Percentiles rank a stretch among this genome's conserved stretches.
phyloP scores from a whole-genome alignment of 1,140 invertebrate species.

The Tetragonula clypearis region DNA sequence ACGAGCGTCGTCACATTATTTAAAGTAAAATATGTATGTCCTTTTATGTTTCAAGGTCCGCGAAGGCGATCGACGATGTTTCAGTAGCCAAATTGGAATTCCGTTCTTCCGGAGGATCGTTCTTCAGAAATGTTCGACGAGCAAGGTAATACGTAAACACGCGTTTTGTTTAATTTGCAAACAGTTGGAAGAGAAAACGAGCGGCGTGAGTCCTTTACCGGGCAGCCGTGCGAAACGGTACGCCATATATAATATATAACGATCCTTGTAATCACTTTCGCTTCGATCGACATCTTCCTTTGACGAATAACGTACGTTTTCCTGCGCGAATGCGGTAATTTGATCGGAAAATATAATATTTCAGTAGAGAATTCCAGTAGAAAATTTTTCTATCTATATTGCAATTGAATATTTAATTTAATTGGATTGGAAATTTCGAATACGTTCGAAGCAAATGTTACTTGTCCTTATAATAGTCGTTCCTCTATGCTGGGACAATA shows the following conservation, averaged over 20 bases:
- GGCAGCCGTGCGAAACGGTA: conserved; percentile 51
- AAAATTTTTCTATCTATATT: too few species aligned
- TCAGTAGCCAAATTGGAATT: neutral
- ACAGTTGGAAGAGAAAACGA: conserved; percentile 45
- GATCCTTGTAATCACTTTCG: conserved; percentile 60
- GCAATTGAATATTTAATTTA: too few species aligned
- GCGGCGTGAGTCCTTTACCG: conserved; percentile 32
- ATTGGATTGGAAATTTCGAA: too few species aligned
- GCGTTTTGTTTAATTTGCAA: conserved; percentile 6
- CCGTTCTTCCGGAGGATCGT: conserved; percentile 9
- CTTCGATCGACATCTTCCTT: conserved; percentile 30
- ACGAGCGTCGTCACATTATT: too few species aligned
- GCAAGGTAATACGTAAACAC: neutral
- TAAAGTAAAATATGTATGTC: neutral
- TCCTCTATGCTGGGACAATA: too few species aligned
- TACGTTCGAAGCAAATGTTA: too few species aligned
- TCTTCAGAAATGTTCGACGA: neutral
- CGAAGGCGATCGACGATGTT: neutral
- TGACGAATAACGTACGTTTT: neutral
- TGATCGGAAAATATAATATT: too few species aligned
- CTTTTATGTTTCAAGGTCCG: neutral
- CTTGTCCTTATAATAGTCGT: too few species aligned
- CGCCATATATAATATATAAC: too few species aligned
- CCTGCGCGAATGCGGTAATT: neutral
- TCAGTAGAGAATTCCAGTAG: too few species aligned